Conservation (phyloP, 2,797 vertebrate species). For the Acrossocheilus fasciatus region DNA sequence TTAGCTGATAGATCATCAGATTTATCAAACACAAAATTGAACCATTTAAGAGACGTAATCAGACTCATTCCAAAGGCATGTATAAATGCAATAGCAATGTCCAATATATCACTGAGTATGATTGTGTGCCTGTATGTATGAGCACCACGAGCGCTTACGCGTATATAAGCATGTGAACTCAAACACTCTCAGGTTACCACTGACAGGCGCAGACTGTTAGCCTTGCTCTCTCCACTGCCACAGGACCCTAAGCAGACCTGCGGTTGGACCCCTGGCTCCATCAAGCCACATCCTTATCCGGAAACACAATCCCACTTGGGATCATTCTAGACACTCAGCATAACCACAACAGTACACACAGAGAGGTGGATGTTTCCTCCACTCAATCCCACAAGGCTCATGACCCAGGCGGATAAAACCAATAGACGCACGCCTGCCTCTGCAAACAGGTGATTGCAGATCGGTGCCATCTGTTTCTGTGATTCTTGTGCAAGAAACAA, state of each 20-base stretch:
- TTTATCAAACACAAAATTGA: not conserved
- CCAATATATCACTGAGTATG: not conserved
- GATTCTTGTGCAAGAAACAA: not conserved
- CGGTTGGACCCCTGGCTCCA: constrained; percentile 61
- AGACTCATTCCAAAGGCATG: not conserved
- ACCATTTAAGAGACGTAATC: not conserved
- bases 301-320: constrained; percentile 73
- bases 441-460: not conserved
- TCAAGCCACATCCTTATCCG: constrained; percentile 77
- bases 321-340: constrained; percentile 76
- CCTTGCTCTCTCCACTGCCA: constrained; percentile 10
- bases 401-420: constrained; percentile 46
- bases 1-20: not conserved
- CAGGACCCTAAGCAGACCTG: constrained; percentile 34
- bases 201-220: not conserved
- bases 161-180: constrained; percentile 12
- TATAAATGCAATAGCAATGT: not conserved
- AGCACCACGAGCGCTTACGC: not conserved
- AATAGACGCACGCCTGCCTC: constrained; percentile 37
- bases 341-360: constrained; percentile 72
- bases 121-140: not conserved
- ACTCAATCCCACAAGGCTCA: constrained; percentile 61
- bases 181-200: constrained; percentile 28
- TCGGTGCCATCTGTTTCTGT: not conserved
- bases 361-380: constrained; percentile 71